A percentile compares a stretch with the other conserved stretches of the same genome.
These are phyloP conservation scores for Nymphalis io DNA, from an alignment of 1,140 invertebrate genomes.

Conservation along the genomic window DNA sequence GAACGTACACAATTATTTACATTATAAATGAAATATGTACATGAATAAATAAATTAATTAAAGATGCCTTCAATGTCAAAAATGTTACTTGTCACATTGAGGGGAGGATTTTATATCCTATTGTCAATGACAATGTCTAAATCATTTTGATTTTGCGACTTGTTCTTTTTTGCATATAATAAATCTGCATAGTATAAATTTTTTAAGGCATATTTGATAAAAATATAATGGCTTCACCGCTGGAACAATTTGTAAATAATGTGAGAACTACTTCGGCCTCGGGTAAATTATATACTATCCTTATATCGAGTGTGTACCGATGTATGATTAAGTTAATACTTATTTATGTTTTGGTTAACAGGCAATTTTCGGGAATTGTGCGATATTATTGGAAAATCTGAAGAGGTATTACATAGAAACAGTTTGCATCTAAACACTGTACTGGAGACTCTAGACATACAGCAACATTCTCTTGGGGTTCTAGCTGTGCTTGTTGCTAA, in stretches of 20 bases:
- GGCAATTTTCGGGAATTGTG: slow-evolving; percentile 91
- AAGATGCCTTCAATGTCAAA: too few species aligned
- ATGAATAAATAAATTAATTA: too few species aligned
- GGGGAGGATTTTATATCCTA: neutral
- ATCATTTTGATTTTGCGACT: neutral
- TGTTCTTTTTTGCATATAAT: neutral
- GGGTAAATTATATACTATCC: slow-evolving; percentile 43
- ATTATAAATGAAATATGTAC: too few species aligned
- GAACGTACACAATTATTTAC: too few species aligned
- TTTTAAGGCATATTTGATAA: neutral
- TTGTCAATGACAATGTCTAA: slow-evolving; percentile 4
- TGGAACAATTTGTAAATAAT: slow-evolving; percentile 77
- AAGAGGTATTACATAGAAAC: slow-evolving; percentile 91
- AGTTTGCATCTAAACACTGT: slow-evolving; percentile 92
- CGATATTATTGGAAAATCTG: slow-evolving; percentile 89
- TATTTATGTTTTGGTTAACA: slow-evolving; percentile 67
- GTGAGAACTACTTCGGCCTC: slow-evolving; percentile 71
- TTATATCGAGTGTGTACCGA: neutral
- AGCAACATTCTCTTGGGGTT: slow-evolving; percentile 93
- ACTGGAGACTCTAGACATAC: slow-evolving; percentile 92
- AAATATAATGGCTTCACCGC: slow-evolving; percentile 65
- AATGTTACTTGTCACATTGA: too few species aligned
- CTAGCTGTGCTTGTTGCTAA: slow-evolving; percentile 92
- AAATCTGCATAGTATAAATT: neutral
- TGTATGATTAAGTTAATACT: slow-evolving; percentile 13